phyloP scores from a whole-genome alignment of 2,888 invertebrate species.

The Cinara cedri region DNA sequence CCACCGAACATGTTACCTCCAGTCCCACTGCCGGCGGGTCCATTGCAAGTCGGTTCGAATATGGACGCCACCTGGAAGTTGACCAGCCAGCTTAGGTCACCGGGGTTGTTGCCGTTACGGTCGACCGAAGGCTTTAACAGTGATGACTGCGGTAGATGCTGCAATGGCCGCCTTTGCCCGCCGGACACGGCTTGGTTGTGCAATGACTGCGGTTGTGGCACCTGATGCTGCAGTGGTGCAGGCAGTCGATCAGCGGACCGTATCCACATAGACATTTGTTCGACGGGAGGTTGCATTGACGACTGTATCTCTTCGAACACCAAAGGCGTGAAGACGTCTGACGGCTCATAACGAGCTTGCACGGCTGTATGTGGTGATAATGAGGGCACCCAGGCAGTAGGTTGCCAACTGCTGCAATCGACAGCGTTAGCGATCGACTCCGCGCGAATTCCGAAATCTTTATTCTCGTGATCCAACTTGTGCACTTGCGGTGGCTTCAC shows the following conservation, averaged over 20 bases:
- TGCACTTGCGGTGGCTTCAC: constrained; percentile 34
- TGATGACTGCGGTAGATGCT: constrained; percentile 34
- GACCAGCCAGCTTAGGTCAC: constrained; percentile 60
- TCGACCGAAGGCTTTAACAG: background rate
- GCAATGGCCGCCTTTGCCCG: constrained; percentile 29
- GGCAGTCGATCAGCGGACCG: too few species aligned
- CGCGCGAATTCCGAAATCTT: background rate
- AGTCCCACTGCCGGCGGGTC: background rate
- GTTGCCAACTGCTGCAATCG: background rate
- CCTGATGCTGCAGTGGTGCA: too few species aligned
- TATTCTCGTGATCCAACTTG: constrained; percentile 38
- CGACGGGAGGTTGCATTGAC: background rate
- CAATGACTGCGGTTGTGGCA: too few species aligned
- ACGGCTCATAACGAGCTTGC: constrained; percentile 42
- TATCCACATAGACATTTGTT: too few species aligned
- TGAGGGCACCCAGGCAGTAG: background rate
- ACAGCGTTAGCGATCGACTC: background rate
- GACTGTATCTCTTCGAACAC: constrained; percentile 39
- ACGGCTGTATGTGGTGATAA: background rate
- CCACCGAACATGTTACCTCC: background rate
- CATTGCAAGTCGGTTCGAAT: constrained; percentile 58
- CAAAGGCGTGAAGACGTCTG: constrained; percentile 51
- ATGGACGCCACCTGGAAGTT: constrained; percentile 61
- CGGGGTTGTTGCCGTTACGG: constrained; percentile 34
- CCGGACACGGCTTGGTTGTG: background rate